A percentile compares a stretch with the other conserved stretches of the same genome.
Evolutionary conservation across 2,113 vertebrate species (phyloP).

Genomic region (Triplophysa dalaica): DNA sequence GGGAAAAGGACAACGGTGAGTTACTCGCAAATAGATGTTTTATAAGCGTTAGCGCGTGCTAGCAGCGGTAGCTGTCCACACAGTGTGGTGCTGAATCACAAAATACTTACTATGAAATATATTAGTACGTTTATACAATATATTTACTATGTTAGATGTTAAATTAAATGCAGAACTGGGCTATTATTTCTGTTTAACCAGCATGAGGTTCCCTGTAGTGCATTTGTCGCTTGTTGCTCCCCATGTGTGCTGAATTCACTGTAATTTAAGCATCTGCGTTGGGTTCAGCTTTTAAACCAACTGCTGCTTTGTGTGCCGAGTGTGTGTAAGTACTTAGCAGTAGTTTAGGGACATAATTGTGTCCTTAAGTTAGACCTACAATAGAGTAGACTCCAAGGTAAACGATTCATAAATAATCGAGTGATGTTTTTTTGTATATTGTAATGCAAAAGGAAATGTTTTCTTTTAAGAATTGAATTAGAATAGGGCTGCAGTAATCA

Average conservation of each 20-base stretch:
- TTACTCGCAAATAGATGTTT: slow-evolving; percentile 46
- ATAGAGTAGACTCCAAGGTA: too few species aligned
- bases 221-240: not conserved
- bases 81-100: not conserved
- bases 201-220: not conserved
- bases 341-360: too few species aligned
- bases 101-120: not conserved
- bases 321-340: not conserved
- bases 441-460: too few species aligned
- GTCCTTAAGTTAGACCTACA: too few species aligned
- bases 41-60: not conserved
- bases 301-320: not conserved
- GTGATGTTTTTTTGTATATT: too few species aligned
- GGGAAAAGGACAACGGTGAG: slow-evolving; percentile 76
- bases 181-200: not conserved
- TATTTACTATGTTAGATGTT: not conserved
- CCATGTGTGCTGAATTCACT: not conserved
- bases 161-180: not conserved
- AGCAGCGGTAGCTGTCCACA: slow-evolving; percentile 23
- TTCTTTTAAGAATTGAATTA: too few species aligned
- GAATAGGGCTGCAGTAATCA: too few species aligned
- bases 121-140: not conserved
- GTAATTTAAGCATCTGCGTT: not conserved
- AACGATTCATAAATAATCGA: not conserved
- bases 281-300: not conserved